Conservation (phyloP, 2,797 vertebrate species). For the Falco rusticolus region DNA sequence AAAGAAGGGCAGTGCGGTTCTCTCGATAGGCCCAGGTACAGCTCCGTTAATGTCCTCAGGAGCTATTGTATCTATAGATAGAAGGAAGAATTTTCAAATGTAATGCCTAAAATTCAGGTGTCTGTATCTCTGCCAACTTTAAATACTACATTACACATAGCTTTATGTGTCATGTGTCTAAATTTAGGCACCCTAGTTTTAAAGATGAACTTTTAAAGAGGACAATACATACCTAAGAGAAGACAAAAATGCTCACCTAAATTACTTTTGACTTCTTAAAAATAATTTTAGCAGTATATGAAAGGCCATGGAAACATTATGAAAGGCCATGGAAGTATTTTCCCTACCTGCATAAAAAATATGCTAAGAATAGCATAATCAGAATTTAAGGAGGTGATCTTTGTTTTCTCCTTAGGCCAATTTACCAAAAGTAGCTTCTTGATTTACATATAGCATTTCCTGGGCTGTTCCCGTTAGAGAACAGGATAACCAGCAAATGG, state of each 20-base stretch:
- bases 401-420: slow-evolving; percentile 11
- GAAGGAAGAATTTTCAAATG: slow-evolving; percentile 12
- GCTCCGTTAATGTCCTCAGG: not conserved
- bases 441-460: not conserved
- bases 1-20: not conserved
- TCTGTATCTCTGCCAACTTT: slow-evolving; percentile 6
- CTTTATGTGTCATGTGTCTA: slow-evolving; percentile 5
- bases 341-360: not conserved
- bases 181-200: slow-evolving; percentile 51
- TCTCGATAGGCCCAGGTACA: not conserved
- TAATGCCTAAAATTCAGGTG: slow-evolving; percentile 11
- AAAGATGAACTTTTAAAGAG: slow-evolving; percentile 4
- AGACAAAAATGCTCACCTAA: not conserved
- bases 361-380: not conserved
- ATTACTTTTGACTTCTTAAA: not conserved
- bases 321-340: not conserved
- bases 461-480: not conserved
- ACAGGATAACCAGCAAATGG: not conserved
- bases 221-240: not conserved
- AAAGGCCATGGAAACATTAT: not conserved
- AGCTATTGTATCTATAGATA: slow-evolving; percentile 33
- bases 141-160: not conserved
- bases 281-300: not conserved
- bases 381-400: not conserved
- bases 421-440: slow-evolving; percentile 19